Evolutionary conservation across 2,888 invertebrate genomes (phyloP).

Genomic region (Chironomus riparius): DNA sequence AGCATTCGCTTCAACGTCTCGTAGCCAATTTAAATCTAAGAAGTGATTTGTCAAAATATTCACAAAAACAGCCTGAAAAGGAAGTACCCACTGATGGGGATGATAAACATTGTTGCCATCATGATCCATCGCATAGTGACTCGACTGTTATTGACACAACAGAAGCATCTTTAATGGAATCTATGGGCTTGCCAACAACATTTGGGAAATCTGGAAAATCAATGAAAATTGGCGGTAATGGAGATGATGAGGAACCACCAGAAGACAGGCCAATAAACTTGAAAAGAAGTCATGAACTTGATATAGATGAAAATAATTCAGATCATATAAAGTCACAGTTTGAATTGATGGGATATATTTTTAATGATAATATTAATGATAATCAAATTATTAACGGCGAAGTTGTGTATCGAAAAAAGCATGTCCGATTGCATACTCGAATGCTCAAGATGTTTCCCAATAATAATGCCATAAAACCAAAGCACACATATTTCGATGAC

Average conservation of each 20-base stretch:
- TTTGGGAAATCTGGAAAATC: conserved; percentile 32
- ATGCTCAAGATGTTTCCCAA: conserved; percentile 43
- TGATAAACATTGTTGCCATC: conserved; percentile 30
- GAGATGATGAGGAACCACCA: conserved; percentile 46
- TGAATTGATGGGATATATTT: conserved; percentile 48
- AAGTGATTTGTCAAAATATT: conserved; percentile 15
- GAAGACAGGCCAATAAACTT: conserved; percentile 47
- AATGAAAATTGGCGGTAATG: conserved; percentile 28
- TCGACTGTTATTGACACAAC: conserved; percentile 7
- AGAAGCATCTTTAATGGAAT: conserved; percentile 16
- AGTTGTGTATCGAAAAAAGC: conserved; percentile 55
- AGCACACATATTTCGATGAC: conserved; percentile 58
- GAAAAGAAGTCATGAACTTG: conserved; percentile 51
- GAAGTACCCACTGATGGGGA: conserved; percentile 35
- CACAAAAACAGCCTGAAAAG: conserved; percentile 27
- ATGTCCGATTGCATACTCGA: conserved; percentile 50
- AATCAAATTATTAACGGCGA: conserved; percentile 42
- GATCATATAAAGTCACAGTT: conserved; percentile 56
- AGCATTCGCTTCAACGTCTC: conserved; percentile 49
- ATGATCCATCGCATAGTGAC: conserved; percentile 13
- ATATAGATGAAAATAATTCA: conserved; percentile 44
- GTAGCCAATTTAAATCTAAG: conserved; percentile 49
- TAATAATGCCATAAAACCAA: conserved; percentile 40
- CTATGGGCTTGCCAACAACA: conserved; percentile 35
- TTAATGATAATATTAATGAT: conserved; percentile 22